Evolutionary conservation across 2,888 invertebrate genomes (phyloP), one percentile per base, ranked within the genome.

Genomic region (Eulithis testata): DNA sequence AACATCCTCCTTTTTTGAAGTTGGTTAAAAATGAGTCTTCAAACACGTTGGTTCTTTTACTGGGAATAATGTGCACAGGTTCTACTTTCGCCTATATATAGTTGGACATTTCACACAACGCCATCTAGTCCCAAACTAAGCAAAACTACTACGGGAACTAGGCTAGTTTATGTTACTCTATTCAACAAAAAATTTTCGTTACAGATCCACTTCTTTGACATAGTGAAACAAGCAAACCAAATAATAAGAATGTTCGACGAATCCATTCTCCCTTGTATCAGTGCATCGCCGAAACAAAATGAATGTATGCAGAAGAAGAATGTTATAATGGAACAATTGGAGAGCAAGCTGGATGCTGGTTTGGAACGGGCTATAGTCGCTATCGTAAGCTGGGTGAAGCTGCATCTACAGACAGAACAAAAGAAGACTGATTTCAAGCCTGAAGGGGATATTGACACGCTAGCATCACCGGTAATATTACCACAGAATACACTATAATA

Each of bases 381-480:
- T 0, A 95, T 99, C 31, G 95, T 97, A 66, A 97, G 97, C 56
- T 99, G 98, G 97, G 97, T 98, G 0, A 97, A 97, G 85, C 94
- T 97, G 62, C 96, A 98, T 77, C 93, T 99, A 21, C 97, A 97
- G 86, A 95, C 95, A 0, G 99, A 99, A 84, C 99, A 99, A 89
- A 98, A 97, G 89, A 99, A 98, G 87, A 97, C 96, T 0, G 99
- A 99, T 89, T 99, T 97, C 80, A 97, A 96, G 77, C 97, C 97
- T 0, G 98, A 98, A 79, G 96, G 96, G 0, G 97, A 97, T 81
- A 95, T 96, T 51, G 97, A 99, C 80, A 97, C 97, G 0, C 91
- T 97, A 43, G 96, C 97, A 3, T 97, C 98, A 12, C 93, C 96
- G 47, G 97, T 97, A 93, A 94, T 94, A 31, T 31, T 87, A 54